Evolutionary conservation across 1,140 invertebrate species (phyloP).

Genomic region (Temnothorax curvispinosus): DNA sequence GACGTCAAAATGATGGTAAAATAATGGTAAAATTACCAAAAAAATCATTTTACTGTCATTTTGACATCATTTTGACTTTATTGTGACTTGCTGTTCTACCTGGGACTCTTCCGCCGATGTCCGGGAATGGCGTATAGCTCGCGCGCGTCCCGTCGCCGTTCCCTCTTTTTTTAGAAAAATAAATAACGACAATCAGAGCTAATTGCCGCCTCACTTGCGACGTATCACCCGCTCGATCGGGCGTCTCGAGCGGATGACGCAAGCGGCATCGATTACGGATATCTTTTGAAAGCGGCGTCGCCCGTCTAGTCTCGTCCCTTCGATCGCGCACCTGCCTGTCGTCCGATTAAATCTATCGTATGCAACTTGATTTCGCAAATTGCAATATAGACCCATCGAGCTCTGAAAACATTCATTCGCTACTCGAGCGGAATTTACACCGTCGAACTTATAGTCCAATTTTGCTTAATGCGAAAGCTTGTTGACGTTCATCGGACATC

Average conservation of each 20-base stretch:
- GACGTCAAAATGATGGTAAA: too few relatives aligned
- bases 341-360: slow-evolving; percentile 51
- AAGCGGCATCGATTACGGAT: slow-evolving; percentile 57
- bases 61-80: too few relatives aligned
- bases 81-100: too few relatives aligned
- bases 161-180: slow-evolving; percentile 52
- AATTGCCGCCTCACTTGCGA: slow-evolving; percentile 56
- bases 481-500: not conserved
- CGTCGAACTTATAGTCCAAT: too few relatives aligned
- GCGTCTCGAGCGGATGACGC: slow-evolving; percentile 56
- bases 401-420: not conserved
- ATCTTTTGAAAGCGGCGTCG: slow-evolving; percentile 37
- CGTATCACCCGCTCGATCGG: slow-evolving; percentile 53
- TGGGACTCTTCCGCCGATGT: not conserved
- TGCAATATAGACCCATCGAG: not conserved
- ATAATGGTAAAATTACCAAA: too few relatives aligned
- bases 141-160: not conserved
- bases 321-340: slow-evolving; percentile 16
- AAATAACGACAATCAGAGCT: slow-evolving; percentile 57
- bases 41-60: too few relatives aligned
- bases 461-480: not conserved
- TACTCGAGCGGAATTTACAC: not conserved
- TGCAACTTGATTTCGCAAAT: slow-evolving; percentile 21
- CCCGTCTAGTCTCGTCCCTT: not conserved
- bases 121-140: not conserved